Base-by-base conservation (phyloP, 1,140 invertebrate species). In the Hestina assimilis region DNA sequence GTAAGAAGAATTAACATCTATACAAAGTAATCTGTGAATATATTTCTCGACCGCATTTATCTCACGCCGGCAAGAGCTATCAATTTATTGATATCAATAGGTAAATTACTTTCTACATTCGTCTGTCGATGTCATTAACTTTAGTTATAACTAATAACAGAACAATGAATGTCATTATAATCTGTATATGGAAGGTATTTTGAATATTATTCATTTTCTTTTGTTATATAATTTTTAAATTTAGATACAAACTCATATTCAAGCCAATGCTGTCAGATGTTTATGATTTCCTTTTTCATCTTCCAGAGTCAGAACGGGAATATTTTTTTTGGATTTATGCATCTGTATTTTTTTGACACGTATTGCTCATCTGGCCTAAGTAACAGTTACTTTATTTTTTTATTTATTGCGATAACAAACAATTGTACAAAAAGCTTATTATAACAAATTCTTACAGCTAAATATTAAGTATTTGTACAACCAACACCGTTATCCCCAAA, bases 21-120 rank as follows among this genome's bases (percentile, higher is more conserved):
- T 69, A 66, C 56, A 61, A 57, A 41, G 24, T 40, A n/a, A 9
- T 31, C 23, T 58, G 38, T 58, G 53, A 41, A 60, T 45, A n/a
- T n/a, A 48, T 50, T 52, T 52, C 52, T 43, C 28, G 41, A 41
- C 38, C 19, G 50, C 15, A 59, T 57, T n/a, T 69, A 63, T 69
- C 66, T 66, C 67, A 66, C 63, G 63, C 56, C 45, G 47, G 33
- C 59, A 57, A 42, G 46, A 66, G 31, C 56, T 59, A 66, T 62
- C 58, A 54, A 64, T 64, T 58, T 59, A 62, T 59, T 29, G 53
- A 38, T 60, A 63, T 66, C 59, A 67, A 69, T 73, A 65, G 64
- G 54, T 59, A 63, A 65, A 73, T 70, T 67, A 63, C 63, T 67
- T 67, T 66, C 53, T 58, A 59, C 54, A 14, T 53, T 55, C 57